Base-by-base conservation (phyloP, 1,140 invertebrate genomes). In the Drosophila punjabiensis region DNA sequence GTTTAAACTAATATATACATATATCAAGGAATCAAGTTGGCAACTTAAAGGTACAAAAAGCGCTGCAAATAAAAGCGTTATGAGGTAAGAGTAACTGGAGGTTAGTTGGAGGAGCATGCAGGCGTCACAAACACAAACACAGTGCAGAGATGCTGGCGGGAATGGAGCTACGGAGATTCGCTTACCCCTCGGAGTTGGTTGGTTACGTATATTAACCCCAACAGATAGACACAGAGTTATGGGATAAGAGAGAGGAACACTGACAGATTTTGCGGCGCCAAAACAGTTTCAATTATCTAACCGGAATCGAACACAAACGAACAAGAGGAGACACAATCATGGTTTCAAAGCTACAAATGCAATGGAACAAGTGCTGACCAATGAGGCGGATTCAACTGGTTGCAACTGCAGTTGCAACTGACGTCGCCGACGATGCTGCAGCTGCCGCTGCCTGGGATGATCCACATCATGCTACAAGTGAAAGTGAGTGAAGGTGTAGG, bases 181-280 rank as follows among this genome's bases (percentile, higher is more conserved):
- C 68, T 71, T 71, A 69, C 68, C 68, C 32, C 64, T 56, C 8
- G 32, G 3, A 2, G 32, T 56, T 56, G 24, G 3, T 20, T 14
- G 16, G 14, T 30, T n/a, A 14, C 20, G 7, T 24, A 1, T 14
- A 32, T 35, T 20, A 67, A 65, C 37, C 56, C 35, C 33, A 11
- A 63, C 32, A 47, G 4, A 47, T n/a, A 61, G 20, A 41, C 28
- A 71, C 33, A 16, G 33, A 61, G 13, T 37, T 35, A 32, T 76
- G 47, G 30, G 13, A 32, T 39, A 48, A 24, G 33, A 39, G 55
- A 58, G 55, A 24, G 33, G 11, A 24, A 53, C 30, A 59, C 53
- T 77, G 55, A 77, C 73, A 76, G 39, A 55, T 76, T 76, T 76
- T 55, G 55, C 47, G 33, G 48, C 56, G 56, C 47, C 69, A 75